Evolutionary conservation across 2,888 invertebrate species (phyloP).

Genomic region (Trissolcus brochymenae): DNA sequence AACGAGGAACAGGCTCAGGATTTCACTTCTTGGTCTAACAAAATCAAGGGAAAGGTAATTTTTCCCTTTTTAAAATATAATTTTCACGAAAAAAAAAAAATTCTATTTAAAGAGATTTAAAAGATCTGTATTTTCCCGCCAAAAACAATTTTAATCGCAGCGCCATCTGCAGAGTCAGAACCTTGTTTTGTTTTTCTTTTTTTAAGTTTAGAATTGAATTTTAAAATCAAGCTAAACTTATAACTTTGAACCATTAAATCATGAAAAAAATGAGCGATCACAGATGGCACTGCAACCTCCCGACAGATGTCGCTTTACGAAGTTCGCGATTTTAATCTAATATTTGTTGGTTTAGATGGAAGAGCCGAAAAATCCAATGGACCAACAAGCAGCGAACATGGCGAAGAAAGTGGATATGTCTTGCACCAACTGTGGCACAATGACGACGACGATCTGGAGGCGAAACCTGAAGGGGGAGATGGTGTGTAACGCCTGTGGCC

Average conservation of each 20-base stretch:
- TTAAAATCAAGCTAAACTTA: background rate
- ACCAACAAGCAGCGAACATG: constrained; percentile 68
- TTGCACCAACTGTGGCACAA: constrained; percentile 98
- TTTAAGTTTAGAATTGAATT: background rate
- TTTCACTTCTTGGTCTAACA: constrained; percentile 73
- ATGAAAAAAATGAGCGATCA: no score
- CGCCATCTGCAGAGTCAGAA: no score
- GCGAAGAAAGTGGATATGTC: constrained; percentile 84
- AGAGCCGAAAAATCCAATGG: constrained; percentile 68
- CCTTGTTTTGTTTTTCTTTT: background rate
- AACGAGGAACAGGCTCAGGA: constrained; percentile 73
- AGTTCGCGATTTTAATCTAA: no score
- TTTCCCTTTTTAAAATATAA: no score
- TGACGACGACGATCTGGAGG: constrained; percentile 98
- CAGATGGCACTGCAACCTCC: no score
- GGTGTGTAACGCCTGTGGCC: constrained; percentile 99
- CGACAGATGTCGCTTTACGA: background rate
- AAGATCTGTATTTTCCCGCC: no score
- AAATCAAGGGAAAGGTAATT: constrained; percentile 67
- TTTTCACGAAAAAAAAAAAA: no score
- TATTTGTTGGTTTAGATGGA: constrained; percentile 65
- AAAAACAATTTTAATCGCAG: no score
- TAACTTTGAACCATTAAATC: no score
- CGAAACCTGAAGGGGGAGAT: constrained; percentile 97
- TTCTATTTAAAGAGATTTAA: no score